Conservation (phyloP, 2,113 vertebrate species). For the Reinhardtius hippoglossoides region DNA sequence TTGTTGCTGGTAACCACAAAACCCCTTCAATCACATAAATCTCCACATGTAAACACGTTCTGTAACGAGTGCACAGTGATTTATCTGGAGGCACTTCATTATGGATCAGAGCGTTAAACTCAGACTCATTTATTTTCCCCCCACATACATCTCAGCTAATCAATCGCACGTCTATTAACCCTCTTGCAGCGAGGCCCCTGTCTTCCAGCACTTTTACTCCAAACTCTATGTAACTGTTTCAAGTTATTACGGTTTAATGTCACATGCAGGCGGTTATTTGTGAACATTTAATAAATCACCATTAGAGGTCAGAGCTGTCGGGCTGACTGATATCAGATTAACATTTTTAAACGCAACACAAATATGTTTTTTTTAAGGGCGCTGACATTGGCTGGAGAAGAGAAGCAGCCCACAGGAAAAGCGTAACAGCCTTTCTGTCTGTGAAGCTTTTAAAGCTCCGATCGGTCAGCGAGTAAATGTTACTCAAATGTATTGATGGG, state of each 20-base stretch:
- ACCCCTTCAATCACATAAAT: constrained; percentile 44
- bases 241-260: constrained; percentile 72
- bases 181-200: constrained; percentile 25
- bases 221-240: constrained; percentile 64
- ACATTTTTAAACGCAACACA: constrained; percentile 71
- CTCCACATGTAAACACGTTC: constrained; percentile 56
- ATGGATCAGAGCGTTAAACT: constrained; percentile 62
- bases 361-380: constrained; percentile 54
- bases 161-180: constrained; percentile 45
- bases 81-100: constrained; percentile 42
- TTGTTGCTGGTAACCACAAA: constrained; percentile 25
- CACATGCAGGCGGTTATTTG: constrained; percentile 62
- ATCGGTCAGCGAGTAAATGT: constrained; percentile 40
- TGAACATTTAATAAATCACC: constrained; percentile 68
- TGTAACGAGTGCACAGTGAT: constrained; percentile 41
- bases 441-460: constrained; percentile 68
- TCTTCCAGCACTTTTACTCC: constrained; percentile 47
- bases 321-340: constrained; percentile 68
- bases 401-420: constrained; percentile 41
- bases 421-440: constrained; percentile 55
- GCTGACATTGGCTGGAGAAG: constrained; percentile 55
- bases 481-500: constrained; percentile 40
- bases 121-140: constrained; percentile 55
- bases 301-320: constrained; percentile 75
- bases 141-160: constrained; percentile 59